Evolutionary conservation across 2,888 invertebrate genomes (phyloP).

Genomic region (Hirtodrosophila confusa): DNA sequence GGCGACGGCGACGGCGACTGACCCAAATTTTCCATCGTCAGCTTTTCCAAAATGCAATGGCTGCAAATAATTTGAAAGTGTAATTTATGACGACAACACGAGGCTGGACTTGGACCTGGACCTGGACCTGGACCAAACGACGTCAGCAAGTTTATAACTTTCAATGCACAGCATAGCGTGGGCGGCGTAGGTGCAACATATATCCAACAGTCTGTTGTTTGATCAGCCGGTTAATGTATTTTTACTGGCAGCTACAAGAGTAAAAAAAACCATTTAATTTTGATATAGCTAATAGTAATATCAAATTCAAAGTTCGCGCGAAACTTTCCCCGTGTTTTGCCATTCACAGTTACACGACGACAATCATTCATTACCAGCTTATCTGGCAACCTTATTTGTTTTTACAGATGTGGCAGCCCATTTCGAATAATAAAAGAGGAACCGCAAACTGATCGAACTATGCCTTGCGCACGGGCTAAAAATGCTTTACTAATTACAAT

Average conservation of each 20-base stretch:
- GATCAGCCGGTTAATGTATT: constrained; percentile 15
- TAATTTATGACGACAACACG: constrained; percentile 63
- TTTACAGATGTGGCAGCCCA: neutral
- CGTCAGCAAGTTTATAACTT: constrained; percentile 44
- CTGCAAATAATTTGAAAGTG: constrained; percentile 68
- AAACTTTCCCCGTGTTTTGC: neutral
- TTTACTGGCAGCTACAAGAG: neutral
- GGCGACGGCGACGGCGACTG: constrained; percentile 30
- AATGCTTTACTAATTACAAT: no score
- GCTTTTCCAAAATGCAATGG: constrained; percentile 61
- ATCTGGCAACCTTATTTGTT: constrained; percentile 6
- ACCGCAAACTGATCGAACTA: no score
- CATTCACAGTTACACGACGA: constrained; percentile 14
- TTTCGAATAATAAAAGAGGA: no score
- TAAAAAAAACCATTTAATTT: constrained; percentile 1
- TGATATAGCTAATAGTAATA: neutral
- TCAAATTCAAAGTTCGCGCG: constrained; percentile 20
- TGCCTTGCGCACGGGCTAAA: no score
- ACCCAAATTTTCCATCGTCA: constrained; percentile 53
- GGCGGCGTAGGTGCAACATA: constrained; percentile 24
- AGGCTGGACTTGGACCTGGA: constrained; percentile 53
- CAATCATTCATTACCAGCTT: neutral
- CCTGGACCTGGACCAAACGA: constrained; percentile 26
- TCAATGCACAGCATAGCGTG: constrained; percentile 35
- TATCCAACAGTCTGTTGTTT: constrained; percentile 21